Evolutionary conservation across 2,113 vertebrate species (phyloP).

Genomic region (Carassius auratus): DNA sequence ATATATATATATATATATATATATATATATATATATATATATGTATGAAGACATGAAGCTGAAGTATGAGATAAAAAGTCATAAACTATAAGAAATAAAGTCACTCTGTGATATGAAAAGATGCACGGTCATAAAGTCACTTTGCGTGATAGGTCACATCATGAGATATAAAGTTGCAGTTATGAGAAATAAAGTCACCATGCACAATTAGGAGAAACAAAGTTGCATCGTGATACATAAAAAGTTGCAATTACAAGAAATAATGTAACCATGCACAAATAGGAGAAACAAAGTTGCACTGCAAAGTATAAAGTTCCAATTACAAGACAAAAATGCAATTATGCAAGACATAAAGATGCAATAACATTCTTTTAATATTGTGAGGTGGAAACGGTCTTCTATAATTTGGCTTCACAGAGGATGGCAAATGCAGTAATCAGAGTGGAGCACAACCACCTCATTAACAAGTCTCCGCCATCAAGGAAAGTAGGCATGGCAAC

Average conservation of each 20-base stretch:
- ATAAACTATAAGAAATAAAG: neutral
- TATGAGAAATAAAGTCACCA: neutral
- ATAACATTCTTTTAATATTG: neutral
- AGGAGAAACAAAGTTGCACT: neutral
- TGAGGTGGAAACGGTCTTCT: neutral
- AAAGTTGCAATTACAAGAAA: neutral
- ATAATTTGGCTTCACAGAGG: neutral
- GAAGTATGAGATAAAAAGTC: neutral
- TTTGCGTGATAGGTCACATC: neutral
- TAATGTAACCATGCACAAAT: neutral
- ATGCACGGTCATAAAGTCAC: neutral
- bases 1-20: no score
- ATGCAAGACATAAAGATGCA: neutral
- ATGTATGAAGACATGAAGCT: neutral
- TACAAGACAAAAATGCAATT: no score
- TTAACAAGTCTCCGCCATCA: neutral
- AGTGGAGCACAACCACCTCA: neutral
- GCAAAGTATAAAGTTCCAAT: no score
- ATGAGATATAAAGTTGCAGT: neutral
- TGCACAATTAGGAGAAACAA: neutral
- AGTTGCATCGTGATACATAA: neutral
- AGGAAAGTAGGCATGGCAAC: neutral
- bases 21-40: no score
- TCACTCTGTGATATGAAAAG: neutral
- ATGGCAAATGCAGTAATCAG: neutral